Evolutionary conservation across 1,140 invertebrate genomes (phyloP).

Genomic region (Zelostemma sp.): DNA sequence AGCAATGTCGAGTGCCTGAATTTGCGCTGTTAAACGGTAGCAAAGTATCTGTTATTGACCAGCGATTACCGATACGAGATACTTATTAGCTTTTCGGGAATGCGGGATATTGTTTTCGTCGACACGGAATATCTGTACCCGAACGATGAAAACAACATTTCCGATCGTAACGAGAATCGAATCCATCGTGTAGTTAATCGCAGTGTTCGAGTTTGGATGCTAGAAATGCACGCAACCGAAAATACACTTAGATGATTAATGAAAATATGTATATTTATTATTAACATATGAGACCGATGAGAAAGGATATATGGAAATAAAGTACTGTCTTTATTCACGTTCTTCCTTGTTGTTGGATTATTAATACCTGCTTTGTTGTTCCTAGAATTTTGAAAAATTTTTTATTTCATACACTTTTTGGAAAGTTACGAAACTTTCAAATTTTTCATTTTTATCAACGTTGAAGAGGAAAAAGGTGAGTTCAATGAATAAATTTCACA

Average conservation of each 20-base stretch:
- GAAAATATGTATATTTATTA: slow-evolving; percentile 63
- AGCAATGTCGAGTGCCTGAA: background rate
- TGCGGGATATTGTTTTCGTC: too few relatives aligned
- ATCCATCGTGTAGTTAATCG: slow-evolving; percentile 44
- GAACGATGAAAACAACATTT: slow-evolving; percentile 23
- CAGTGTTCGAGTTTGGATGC: slow-evolving; percentile 47
- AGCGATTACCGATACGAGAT: too few relatives aligned
- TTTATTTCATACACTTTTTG: too few relatives aligned
- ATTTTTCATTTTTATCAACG: too few relatives aligned
- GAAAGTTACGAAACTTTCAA: too few relatives aligned
- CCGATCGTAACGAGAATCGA: slow-evolving; percentile 25
- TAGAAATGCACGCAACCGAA: too few relatives aligned
- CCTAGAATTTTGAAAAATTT: too few relatives aligned
- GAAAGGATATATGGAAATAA: slow-evolving; percentile 63
- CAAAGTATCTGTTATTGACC: slow-evolving; percentile 20
- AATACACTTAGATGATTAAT: slow-evolving; percentile 54
- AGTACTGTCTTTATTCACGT: slow-evolving; percentile 65
- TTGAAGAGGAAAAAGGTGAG: too few relatives aligned
- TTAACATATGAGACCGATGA: slow-evolving; percentile 58
- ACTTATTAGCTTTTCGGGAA: too few relatives aligned
- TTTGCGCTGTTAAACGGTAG: background rate
- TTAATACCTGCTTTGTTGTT: slow-evolving; percentile 10
- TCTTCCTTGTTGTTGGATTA: slow-evolving; percentile 34
- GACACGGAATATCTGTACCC: too few relatives aligned
- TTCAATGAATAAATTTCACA: too few relatives aligned